Evolutionary conservation across 92 coral and sea anemone genomes (phyloP), one percentile per base, ranked within the genome.

Genomic region (Montipora capitata): DNA sequence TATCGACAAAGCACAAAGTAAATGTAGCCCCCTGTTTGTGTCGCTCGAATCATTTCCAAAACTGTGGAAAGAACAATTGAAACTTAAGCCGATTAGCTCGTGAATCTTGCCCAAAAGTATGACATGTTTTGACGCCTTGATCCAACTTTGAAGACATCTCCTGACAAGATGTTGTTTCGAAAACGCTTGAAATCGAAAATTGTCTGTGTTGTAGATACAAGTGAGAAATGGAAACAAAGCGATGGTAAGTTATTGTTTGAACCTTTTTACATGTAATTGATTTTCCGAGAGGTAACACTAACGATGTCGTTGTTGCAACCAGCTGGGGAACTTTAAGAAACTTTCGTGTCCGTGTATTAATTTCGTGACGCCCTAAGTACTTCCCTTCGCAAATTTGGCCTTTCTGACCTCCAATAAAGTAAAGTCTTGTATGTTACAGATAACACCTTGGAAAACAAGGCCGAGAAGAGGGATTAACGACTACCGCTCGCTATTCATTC

Each of bases 391-490:
- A 56, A 63, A 40, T 42, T 81, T 81, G 63, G 79, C 72, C 59
- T 52, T 83, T 59, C 27, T 72, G 87, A 81, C 85, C 85, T 15
- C 67, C 57, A 81, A 51, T 70, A 49, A 70, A 70, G 66, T 68
- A 81, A 48, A 81, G 56, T 68, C 85, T 81, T 81, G 85, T 81
- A 69, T 69, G 84, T 81, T 17, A 52, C 77, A 68, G 85, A 81
- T 81, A 81, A 81, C 85, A 59, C 85, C 85, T 81, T 12, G 18
- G 68, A 81, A 81, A 81, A 81, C 85, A 81, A 81, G 85, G 85
- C 51, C 62, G 35, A 42, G 27, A 13, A 38, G 45, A 17, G 74
- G 85, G 85, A 81, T 81, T 81, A 81, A 52, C 40, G 57, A 10
- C 77, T 57, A 72, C 77, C 85, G 85, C 85, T 68, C 77, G 77